A percentile compares a stretch with the other conserved stretches of the same genome.
Evolutionary conservation across 1,140 invertebrate species (phyloP).

Genomic region (Melanaphis sacchari): DNA sequence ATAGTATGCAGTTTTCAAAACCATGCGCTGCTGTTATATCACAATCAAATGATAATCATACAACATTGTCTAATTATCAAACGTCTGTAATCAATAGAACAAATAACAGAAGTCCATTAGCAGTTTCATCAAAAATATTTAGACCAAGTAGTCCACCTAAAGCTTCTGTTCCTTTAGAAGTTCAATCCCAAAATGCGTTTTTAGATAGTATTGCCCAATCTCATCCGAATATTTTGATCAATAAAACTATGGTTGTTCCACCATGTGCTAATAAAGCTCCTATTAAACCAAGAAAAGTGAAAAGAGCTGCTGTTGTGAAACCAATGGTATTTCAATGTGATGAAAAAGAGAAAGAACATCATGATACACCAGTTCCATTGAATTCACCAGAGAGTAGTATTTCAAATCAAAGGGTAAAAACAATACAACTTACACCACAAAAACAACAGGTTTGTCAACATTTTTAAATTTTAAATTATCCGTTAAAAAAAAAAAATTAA

Average conservation of each 20-base stretch:
- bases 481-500: neutral
- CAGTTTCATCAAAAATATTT: slow-evolving; percentile 38
- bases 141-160: slow-evolving; percentile 50
- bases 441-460: slow-evolving; percentile 66
- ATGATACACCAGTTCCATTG: slow-evolving; percentile 52
- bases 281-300: slow-evolving; percentile 59
- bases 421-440: slow-evolving; percentile 70
- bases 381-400: slow-evolving; percentile 57
- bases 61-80: slow-evolving; percentile 34
- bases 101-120: slow-evolving; percentile 38
- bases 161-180: slow-evolving; percentile 37
- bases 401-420: slow-evolving; percentile 66
- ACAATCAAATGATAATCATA: slow-evolving; percentile 54
- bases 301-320: slow-evolving; percentile 63
- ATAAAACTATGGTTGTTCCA: slow-evolving; percentile 60
- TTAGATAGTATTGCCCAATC: slow-evolving; percentile 62
- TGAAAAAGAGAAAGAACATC: slow-evolving; percentile 57
- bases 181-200: slow-evolving; percentile 61
- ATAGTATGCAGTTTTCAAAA: slow-evolving; percentile 49
- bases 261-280: slow-evolving; percentile 57
- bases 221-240: slow-evolving; percentile 62
- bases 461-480: neutral
- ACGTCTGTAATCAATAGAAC: slow-evolving; percentile 45
- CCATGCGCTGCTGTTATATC: slow-evolving; percentile 57
- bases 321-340: slow-evolving; percentile 61